These are phyloP conservation scores for Ditylenchus dipsaci DNA, from an alignment of 1,140 invertebrate genomes.

Conservation along the genomic window DNA sequence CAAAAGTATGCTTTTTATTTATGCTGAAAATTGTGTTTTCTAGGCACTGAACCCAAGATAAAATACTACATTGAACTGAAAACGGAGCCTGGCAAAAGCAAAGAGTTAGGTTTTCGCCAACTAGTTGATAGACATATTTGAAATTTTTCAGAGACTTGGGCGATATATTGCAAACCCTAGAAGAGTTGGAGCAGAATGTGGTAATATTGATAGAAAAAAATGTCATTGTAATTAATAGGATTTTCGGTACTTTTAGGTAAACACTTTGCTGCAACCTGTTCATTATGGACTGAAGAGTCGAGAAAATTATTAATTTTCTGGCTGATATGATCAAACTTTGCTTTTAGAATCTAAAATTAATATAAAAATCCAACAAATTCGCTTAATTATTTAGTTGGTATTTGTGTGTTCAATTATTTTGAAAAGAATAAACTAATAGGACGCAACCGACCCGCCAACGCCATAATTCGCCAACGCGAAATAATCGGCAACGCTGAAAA, in stretches of 20 bases:
- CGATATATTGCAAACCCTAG: conserved; percentile 32
- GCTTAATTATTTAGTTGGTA: too few species aligned
- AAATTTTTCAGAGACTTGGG: conserved; percentile 30
- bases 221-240: too few species aligned
- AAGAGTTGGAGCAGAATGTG: conserved; percentile 45
- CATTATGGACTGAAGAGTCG: conserved; percentile 50
- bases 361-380: background rate
- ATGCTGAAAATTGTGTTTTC: too few species aligned
- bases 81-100: conserved; percentile 51
- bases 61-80: conserved; percentile 90
- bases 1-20: too few species aligned
- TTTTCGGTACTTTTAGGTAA: conserved; percentile 2
- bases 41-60: conserved; percentile 85
- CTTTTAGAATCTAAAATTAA: background rate
- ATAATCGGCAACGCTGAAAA: too few species aligned
- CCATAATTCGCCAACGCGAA: too few species aligned
- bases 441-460: too few species aligned
- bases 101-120: conserved; percentile 31
- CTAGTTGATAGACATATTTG: background rate
- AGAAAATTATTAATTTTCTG: background rate
- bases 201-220: background rate
- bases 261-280: conserved; percentile 45
- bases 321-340: background rate
- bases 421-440: too few species aligned
- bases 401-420: too few species aligned